These are phyloP conservation scores for Etheostoma perlongum DNA, from an alignment of 2,797 vertebrate species.

Conservation along the genomic window DNA sequence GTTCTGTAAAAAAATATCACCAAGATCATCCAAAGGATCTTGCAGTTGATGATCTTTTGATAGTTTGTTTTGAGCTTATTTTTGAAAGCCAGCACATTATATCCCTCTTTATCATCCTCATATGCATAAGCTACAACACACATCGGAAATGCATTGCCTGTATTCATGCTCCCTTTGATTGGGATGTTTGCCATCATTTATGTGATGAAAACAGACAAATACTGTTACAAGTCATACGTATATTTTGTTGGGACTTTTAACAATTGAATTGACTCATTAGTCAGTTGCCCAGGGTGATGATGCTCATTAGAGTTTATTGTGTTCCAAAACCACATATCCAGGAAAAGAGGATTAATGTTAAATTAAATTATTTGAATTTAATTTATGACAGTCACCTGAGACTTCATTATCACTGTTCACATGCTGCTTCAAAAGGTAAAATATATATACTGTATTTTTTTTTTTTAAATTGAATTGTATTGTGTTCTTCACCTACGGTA, in stretches of 20 bases:
- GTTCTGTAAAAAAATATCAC: slow-evolving; percentile 13
- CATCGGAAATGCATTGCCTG: neutral
- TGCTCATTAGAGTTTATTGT: slow-evolving; percentile 53
- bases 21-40: slow-evolving; percentile 13
- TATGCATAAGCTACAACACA: slow-evolving; percentile 2
- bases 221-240: slow-evolving; percentile 5
- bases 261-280: slow-evolving; percentile 34
- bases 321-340: slow-evolving; percentile 34
- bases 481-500: neutral
- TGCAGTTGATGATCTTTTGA: neutral
- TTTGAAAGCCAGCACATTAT: slow-evolving; percentile 14
- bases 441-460: too few relatives aligned
- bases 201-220: slow-evolving; percentile 7
- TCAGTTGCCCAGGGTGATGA: slow-evolving; percentile 29
- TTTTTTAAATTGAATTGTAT: neutral
- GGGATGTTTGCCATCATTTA: neutral
- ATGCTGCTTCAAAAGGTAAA: neutral
- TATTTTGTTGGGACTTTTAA: slow-evolving; percentile 26
- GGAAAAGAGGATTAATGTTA: slow-evolving; percentile 17
- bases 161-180: neutral
- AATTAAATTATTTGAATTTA: slow-evolving; percentile 34
- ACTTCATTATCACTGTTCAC: neutral
- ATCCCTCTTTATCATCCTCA: neutral
- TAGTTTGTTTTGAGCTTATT: neutral
- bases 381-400: slow-evolving; percentile 35